Conservation (phyloP, 2,113 vertebrate species). For the Donacobius atricapilla region DNA sequence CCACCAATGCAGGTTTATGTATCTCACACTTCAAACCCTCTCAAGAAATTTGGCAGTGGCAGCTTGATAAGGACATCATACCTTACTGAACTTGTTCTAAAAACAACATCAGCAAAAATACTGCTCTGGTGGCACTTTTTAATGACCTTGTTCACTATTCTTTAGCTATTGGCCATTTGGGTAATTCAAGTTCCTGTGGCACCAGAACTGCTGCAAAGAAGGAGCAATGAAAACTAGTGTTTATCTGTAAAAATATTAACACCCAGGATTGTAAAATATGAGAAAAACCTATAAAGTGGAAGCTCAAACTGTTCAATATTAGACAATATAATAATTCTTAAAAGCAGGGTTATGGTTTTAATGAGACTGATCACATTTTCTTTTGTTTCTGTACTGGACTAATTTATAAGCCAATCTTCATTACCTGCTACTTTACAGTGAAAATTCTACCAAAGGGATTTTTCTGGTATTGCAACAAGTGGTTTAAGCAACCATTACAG, state of each 20-base stretch:
- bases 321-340: neutral
- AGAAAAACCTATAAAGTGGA: neutral
- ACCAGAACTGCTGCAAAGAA: neutral
- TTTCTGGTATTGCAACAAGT: neutral
- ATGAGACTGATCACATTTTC: neutral
- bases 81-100: slow-evolving; percentile 73
- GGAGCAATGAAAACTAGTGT: neutral
- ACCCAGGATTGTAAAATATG: fast-evolving
- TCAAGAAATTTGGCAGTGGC: slow-evolving; percentile 67
- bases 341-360: neutral
- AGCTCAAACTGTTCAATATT: neutral
- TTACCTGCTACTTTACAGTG: neutral
- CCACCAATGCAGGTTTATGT: slow-evolving; percentile 73
- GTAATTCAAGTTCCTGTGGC: neutral
- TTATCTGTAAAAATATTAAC: neutral
- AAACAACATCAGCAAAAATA: slow-evolving; percentile 70
- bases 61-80: slow-evolving; percentile 67
- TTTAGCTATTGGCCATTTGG: neutral
- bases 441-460: neutral
- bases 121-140: slow-evolving; percentile 47
- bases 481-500: neutral
- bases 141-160: slow-evolving; percentile 65
- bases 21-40: slow-evolving; percentile 76
- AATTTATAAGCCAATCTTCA: neutral
- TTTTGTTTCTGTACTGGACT: neutral